Evolutionary conservation across 2,113 vertebrate genomes (phyloP).

Genomic region (Lontra canadensis): DNA sequence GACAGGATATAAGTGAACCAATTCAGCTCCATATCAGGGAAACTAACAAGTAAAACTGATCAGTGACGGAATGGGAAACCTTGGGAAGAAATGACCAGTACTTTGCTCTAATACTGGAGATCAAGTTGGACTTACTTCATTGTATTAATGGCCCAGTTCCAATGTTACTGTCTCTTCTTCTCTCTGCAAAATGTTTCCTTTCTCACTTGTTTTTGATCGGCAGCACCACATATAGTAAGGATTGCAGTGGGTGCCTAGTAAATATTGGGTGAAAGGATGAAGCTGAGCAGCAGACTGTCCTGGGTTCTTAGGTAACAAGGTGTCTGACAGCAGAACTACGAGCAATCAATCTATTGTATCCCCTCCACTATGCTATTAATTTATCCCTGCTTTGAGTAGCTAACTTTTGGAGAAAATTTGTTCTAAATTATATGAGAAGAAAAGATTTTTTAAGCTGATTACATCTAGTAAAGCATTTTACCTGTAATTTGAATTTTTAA

Average conservation of each 20-base stretch:
- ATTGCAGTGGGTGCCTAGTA: not conserved
- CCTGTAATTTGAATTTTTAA: conserved; percentile 25
- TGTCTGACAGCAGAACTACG: not conserved
- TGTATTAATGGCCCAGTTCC: not conserved
- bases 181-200: not conserved
- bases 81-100: not conserved
- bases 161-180: not conserved
- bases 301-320: not conserved
- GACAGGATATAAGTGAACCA: not conserved
- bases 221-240: not conserved
- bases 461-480: not conserved
- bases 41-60: not conserved
- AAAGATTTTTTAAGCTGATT: not conserved
- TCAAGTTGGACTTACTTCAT: not conserved
- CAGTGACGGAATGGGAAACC: not conserved
- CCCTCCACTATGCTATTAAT: not conserved
- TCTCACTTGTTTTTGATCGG: not conserved
- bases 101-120: not conserved
- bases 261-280: not conserved
- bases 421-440: not conserved
- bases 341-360: not conserved
- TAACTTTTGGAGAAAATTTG: not conserved
- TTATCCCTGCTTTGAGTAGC: not conserved
- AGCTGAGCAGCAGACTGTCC: not conserved
- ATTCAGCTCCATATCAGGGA: not conserved